Conservation (phyloP, 2,113 vertebrate genomes). For the Morone chrysops region DNA sequence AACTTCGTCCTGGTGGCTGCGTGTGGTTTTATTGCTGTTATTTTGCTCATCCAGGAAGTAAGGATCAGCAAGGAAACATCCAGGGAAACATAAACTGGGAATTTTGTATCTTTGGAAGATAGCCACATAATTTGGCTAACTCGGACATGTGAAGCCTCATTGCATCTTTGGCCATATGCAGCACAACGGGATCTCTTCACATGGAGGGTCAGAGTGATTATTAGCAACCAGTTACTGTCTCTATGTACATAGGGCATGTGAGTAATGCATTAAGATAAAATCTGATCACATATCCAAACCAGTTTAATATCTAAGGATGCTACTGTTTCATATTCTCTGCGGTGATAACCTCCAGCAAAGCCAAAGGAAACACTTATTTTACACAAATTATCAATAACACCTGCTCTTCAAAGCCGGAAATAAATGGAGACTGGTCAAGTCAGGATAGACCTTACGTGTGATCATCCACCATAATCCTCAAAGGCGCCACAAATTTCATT, state of each 20-base stretch:
- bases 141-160: neutral
- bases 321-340: neutral
- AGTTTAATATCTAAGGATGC: neutral
- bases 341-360: neutral
- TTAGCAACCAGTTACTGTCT: neutral
- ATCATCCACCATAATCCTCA: conserved; percentile 45
- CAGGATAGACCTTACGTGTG: conserved; percentile 41
- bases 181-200: neutral
- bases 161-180: too few relatives aligned
- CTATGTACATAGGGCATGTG: neutral
- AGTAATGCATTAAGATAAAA: neutral
- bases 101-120: neutral
- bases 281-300: neutral
- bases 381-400: conserved; percentile 12
- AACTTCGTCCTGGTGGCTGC: too few relatives aligned
- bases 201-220: neutral
- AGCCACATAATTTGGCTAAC: too few relatives aligned
- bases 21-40: neutral
- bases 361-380: neutral
- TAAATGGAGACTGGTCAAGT: conserved; percentile 46
- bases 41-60: neutral
- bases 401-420: conserved; percentile 16
- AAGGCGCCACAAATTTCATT: conserved; percentile 58
- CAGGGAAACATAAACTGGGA: neutral
- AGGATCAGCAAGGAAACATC: neutral